These are phyloP conservation scores for Pyrocephalus nanus DNA, from an alignment of 2,797 vertebrate species.

Conservation along the genomic window DNA sequence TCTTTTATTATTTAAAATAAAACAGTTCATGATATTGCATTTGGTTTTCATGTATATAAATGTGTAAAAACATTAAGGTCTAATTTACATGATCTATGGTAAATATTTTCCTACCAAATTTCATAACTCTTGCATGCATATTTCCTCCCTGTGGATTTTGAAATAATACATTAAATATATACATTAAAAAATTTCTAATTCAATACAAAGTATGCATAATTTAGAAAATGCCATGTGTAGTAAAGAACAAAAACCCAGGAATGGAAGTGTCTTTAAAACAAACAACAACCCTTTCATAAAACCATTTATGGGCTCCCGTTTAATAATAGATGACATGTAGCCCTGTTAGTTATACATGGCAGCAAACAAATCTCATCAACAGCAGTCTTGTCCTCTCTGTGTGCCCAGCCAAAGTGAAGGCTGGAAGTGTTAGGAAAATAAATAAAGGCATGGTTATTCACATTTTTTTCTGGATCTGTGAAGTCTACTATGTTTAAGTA, in stretches of 20 bases:
- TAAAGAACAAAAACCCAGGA: not conserved
- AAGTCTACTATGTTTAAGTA: not conserved
- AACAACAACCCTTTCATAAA: not conserved
- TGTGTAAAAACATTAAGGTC: not conserved
- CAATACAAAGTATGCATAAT: not conserved
- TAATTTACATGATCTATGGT: not conserved
- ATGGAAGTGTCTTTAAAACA: not conserved
- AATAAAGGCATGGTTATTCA: constrained; percentile 6
- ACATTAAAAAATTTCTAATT: not conserved
- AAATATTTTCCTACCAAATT: not conserved
- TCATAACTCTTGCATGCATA: not conserved
- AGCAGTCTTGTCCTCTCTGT: not conserved
- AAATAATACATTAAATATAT: not conserved
- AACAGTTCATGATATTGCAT: not conserved
- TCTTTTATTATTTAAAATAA: not conserved
- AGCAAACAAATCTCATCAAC: not conserved
- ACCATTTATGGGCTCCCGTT: not conserved
- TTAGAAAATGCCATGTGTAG: not conserved
- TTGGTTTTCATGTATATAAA: not conserved
- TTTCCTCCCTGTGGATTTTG: not conserved
- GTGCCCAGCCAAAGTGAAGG: constrained; percentile 42
- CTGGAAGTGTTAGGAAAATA: constrained; percentile 19
- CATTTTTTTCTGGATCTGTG: not conserved
- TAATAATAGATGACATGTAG: not conserved
- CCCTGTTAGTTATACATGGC: not conserved